phyloP scores from a whole-genome alignment of 1,140 invertebrate genomes.

The Latrodectus geometricus region DNA sequence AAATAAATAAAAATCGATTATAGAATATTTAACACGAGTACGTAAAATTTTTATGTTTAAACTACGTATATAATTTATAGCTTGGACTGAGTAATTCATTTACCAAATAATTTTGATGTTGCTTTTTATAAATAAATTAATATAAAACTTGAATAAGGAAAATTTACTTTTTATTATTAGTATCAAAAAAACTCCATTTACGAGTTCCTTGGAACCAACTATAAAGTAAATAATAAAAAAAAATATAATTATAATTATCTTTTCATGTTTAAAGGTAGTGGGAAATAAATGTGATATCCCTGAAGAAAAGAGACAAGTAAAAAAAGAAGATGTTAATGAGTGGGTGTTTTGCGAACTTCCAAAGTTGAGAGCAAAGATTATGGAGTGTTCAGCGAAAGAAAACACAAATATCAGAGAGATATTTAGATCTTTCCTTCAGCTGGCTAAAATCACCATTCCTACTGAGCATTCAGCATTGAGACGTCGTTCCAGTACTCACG shows the following conservation, averaged over 20 bases:
- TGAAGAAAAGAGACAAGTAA: conserved; percentile 72
- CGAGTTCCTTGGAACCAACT: neutral
- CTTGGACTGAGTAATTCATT: too few species aligned
- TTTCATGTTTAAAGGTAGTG: conserved; percentile 68
- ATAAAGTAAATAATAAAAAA: neutral
- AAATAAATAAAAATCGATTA: too few species aligned
- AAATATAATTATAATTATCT: neutral
- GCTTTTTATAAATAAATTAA: too few species aligned
- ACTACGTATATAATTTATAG: too few species aligned
- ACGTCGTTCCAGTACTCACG: conserved; percentile 47
- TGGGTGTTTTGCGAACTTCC: conserved; percentile 83
- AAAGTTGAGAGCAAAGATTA: conserved; percentile 65
- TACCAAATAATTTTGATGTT: too few species aligned
- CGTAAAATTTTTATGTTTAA: too few species aligned
- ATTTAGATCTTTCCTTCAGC: conserved; percentile 66
- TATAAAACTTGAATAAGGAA: too few species aligned
- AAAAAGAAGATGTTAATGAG: conserved; percentile 80
- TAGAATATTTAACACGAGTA: too few species aligned
- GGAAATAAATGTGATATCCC: conserved; percentile 86
- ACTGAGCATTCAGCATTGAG: conserved; percentile 71
- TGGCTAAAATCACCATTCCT: conserved; percentile 64
- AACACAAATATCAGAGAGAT: conserved; percentile 81
- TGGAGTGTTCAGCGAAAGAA: conserved; percentile 86
- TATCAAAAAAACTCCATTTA: too few species aligned
- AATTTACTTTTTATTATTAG: too few species aligned